Percentiles rank a stretch among this genome's conserved stretches.
phyloP scores from a whole-genome alignment of 2,888 invertebrate genomes.

The Busseola fusca region DNA sequence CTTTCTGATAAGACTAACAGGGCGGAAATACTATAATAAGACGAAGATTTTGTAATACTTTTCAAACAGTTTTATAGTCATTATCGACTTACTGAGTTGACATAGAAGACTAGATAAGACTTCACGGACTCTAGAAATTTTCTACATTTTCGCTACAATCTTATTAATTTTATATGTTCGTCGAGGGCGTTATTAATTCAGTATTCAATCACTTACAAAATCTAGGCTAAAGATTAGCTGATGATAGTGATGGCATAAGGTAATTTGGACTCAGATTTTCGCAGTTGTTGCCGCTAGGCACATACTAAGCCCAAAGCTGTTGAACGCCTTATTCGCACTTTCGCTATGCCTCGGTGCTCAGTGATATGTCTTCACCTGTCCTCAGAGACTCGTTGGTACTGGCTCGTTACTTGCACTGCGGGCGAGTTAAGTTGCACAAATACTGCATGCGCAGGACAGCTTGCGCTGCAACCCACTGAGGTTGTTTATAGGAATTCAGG shows the following conservation, averaged over 20 bases:
- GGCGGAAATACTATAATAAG: constrained; percentile 2
- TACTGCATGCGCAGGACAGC: not conserved
- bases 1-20: constrained; percentile 8
- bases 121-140: no score
- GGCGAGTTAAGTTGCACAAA: not conserved
- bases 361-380: not conserved
- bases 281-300: not conserved
- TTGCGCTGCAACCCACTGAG: not conserved
- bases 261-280: constrained; percentile 7
- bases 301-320: not conserved
- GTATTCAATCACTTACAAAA: constrained; percentile 21
- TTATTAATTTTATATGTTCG: not conserved
- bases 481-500: not conserved
- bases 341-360: no score
- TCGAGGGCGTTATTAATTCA: constrained; percentile 9
- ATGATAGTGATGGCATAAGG: not conserved
- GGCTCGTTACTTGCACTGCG: not conserved
- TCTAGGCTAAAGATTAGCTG: constrained; percentile 25
- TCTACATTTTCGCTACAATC: not conserved
- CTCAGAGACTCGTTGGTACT: not conserved
- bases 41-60: not conserved
- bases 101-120: not conserved
- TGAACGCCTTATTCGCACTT: not conserved
- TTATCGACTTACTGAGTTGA: not conserved
- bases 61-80: not conserved